Conservation (phyloP, 2,888 invertebrate genomes). For the Hydriomena furcata region DNA sequence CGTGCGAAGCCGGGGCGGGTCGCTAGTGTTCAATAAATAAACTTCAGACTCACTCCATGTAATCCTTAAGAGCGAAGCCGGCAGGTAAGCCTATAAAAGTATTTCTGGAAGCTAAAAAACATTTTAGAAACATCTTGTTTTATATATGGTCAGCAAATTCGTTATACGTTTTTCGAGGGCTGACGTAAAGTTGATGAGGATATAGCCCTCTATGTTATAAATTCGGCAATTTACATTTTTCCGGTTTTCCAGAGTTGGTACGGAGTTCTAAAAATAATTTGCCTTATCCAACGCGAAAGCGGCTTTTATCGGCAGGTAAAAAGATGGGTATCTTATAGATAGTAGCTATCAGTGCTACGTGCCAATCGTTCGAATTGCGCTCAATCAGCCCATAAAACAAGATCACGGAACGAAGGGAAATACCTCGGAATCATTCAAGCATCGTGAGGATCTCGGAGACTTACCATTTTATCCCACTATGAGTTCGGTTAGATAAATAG, state of each 20-base stretch:
- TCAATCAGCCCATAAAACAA: conserved; percentile 64
- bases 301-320: conserved; percentile 39
- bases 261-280: conserved; percentile 8
- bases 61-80: too few species aligned
- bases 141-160: too few species aligned
- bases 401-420: conserved; percentile 38
- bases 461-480: conserved; percentile 24
- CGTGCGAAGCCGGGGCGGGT: too few species aligned
- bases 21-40: too few species aligned
- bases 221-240: neutral
- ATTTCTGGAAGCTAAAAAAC: too few species aligned
- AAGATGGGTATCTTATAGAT: conserved; percentile 48
- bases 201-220: neutral
- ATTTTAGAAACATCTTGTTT: too few species aligned
- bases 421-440: conserved; percentile 52
- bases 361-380: conserved; percentile 60
- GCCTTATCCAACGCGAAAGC: conserved; percentile 19
- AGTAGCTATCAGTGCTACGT: conserved; percentile 60
- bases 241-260: neutral
- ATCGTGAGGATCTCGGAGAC: conserved; percentile 26
- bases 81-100: too few species aligned
- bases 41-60: too few species aligned
- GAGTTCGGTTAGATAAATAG: conserved; percentile 21
- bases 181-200: too few species aligned
- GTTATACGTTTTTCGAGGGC: too few species aligned